phyloP scores from a whole-genome alignment of 1,140 invertebrate genomes.

The Dreissena polymorpha region DNA sequence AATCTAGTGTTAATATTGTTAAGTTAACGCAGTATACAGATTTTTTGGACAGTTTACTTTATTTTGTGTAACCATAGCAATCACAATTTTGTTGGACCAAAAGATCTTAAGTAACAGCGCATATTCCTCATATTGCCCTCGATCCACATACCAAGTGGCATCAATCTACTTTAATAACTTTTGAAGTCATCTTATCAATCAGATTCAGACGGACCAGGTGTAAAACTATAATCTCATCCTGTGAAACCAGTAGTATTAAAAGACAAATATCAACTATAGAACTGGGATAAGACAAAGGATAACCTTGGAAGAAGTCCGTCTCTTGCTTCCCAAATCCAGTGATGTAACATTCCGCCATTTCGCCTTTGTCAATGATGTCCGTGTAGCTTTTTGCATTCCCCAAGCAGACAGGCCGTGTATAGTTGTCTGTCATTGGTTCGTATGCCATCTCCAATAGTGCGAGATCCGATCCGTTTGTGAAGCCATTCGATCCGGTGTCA shows the following conservation, averaged over 20 bases:
- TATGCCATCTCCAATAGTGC: constrained; percentile 11
- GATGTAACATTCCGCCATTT: constrained; percentile 37
- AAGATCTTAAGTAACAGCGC: too few species aligned
- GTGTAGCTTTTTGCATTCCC: background rate
- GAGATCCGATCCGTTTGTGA: constrained; percentile 3
- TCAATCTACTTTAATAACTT: background rate
- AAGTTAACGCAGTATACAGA: too few species aligned
- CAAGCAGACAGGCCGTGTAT: constrained; percentile 27
- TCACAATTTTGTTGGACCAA: too few species aligned
- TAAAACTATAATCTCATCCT: background rate
- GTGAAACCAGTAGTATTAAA: background rate
- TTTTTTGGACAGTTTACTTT: too few species aligned
- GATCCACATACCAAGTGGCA: background rate
- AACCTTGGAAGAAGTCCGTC: background rate
- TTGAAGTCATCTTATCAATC: background rate
- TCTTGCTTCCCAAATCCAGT: constrained; percentile 27
- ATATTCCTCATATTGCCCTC: background rate
- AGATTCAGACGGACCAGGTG: background rate
- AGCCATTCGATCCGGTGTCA: background rate
- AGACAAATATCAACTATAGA: background rate
- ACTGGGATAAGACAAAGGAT: background rate
- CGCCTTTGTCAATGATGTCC: constrained; percentile 12
- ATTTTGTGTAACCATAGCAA: too few species aligned
- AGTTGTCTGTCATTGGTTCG: constrained; percentile 17
- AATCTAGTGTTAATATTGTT: too few species aligned